phyloP scores from a whole-genome alignment of 23 tunicate species.

The Halocynthia aurantium region DNA sequence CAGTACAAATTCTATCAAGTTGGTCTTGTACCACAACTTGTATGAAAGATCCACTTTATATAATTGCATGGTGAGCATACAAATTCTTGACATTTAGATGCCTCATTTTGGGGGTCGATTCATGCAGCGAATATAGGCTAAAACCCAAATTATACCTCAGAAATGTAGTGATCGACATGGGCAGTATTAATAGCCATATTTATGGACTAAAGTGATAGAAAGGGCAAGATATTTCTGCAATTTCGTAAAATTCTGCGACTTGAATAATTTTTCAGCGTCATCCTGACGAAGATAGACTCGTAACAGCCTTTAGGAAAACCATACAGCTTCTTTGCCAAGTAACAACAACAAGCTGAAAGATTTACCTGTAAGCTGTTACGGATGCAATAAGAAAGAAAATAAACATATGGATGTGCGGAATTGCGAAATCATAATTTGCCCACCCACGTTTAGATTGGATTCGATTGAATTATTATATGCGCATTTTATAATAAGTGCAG shows the following conservation, averaged over 20 bases:
- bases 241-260: not conserved
- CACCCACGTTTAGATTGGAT: too few species aligned
- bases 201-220: too few species aligned
- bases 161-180: too few species aligned
- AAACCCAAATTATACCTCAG: not conserved
- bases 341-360: conserved; percentile 83
- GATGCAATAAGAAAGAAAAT: not conserved
- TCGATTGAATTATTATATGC: too few species aligned
- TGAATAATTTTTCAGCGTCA: not conserved
- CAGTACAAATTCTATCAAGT: too few species aligned
- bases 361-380: conserved; percentile 65
- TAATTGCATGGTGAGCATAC: too few species aligned
- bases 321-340: conserved; percentile 62
- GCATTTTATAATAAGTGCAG: too few species aligned
- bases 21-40: too few species aligned
- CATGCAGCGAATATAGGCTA: not conserved
- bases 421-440: too few species aligned
- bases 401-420: not conserved
- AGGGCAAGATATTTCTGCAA: too few species aligned
- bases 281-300: conserved; percentile 19
- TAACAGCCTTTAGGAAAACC: conserved; percentile 69
- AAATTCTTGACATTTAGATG: not conserved
- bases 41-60: too few species aligned
- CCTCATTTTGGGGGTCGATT: not conserved
- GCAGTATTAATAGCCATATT: too few species aligned